Percentiles rank a stretch among this genome's conserved stretches.
These are phyloP conservation scores for Rhynchomys soricoides DNA, from an alignment of 2,113 vertebrate genomes.

Conservation along the genomic window DNA sequence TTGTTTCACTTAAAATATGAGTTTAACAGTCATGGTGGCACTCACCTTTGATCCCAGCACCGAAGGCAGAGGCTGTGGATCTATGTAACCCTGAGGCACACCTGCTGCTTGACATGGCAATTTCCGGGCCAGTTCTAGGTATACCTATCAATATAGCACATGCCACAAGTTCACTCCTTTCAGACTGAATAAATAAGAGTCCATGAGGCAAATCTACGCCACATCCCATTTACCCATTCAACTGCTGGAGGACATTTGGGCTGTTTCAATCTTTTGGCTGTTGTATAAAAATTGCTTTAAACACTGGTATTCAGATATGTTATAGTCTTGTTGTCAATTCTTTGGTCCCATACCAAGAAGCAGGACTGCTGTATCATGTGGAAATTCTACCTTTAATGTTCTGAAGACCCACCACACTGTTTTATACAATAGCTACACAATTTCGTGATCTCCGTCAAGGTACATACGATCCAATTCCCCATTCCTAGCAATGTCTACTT, in stretches of 20 bases:
- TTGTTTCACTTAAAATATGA: neutral
- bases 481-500: neutral
- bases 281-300: neutral
- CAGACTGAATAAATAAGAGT: neutral
- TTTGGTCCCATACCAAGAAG: neutral
- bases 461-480: neutral
- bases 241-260: neutral
- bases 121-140: neutral
- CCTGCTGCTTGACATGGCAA: neutral
- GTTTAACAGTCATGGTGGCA: neutral
- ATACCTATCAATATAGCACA: neutral
- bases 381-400: slow-evolving; percentile 14
- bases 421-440: slow-evolving; percentile 15
- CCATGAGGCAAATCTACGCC: neutral
- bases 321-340: neutral
- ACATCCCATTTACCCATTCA: slow-evolving; percentile 25
- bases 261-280: slow-evolving; percentile 8
- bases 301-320: neutral
- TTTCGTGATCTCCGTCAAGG: neutral
- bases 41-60: neutral
- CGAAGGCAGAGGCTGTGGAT: neutral
- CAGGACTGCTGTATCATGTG: neutral
- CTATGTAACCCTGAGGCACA: neutral
- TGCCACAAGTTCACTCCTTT: neutral
- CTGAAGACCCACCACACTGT: neutral